phyloP scores from a whole-genome alignment of 2,888 invertebrate genomes.

The Epirrhoe tristata region DNA sequence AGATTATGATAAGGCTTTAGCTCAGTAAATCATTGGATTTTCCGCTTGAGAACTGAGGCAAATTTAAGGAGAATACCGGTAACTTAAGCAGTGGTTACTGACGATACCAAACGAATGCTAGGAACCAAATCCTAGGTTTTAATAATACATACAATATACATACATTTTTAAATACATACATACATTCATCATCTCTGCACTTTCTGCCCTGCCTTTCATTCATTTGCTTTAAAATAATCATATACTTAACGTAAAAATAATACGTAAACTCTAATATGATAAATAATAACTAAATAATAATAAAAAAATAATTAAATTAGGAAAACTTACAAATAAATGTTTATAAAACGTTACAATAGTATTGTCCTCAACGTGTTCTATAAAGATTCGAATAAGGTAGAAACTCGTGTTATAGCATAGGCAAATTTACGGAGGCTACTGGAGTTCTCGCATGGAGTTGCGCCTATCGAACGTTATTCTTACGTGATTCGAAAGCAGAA shows the following conservation, averaged over 20 bases:
- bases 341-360: too few relatives aligned
- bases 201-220: too few relatives aligned
- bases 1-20: constrained; percentile 82
- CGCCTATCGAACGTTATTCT: constrained; percentile 52
- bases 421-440: constrained; percentile 74
- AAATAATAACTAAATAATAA: too few relatives aligned
- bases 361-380: neutral
- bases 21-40: constrained; percentile 82
- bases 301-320: too few relatives aligned
- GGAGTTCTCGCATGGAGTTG: constrained; percentile 45
- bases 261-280: too few relatives aligned
- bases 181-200: too few relatives aligned
- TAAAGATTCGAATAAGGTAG: neutral
- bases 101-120: neutral
- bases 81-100: constrained; percentile 18
- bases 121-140: neutral
- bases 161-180: too few relatives aligned
- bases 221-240: too few relatives aligned
- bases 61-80: constrained; percentile 70
- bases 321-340: too few relatives aligned
- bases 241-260: too few relatives aligned
- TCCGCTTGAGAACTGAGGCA: constrained; percentile 74
- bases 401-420: constrained; percentile 35
- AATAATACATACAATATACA: too few relatives aligned
- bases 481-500: constrained; percentile 54